These are phyloP conservation scores for Pemphigus obesinymphae DNA, from an alignment of 1,140 invertebrate species.

Conservation along the genomic window DNA sequence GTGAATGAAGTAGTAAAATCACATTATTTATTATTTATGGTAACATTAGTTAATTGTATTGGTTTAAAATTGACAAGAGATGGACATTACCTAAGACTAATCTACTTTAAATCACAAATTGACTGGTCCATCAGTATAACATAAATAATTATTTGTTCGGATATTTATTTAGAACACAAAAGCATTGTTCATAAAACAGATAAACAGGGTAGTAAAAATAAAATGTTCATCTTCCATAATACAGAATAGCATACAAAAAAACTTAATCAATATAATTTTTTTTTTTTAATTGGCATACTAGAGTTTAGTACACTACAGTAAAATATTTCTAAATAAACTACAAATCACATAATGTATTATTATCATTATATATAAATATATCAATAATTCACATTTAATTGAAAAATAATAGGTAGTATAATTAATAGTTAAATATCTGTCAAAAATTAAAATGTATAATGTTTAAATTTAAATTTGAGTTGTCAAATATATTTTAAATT, in stretches of 20 bases:
- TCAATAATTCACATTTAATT: no score
- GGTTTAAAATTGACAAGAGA: constrained; percentile 3
- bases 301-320: not conserved
- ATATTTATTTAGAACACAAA: not conserved
- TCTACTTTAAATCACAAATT: constrained; percentile 26
- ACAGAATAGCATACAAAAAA: not conserved
- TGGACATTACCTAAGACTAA: not conserved
- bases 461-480: not conserved
- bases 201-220: not conserved
- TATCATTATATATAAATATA: not conserved
- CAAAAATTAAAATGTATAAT: no score
- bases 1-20: not conserved
- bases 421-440: no score
- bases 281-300: not conserved
- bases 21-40: not conserved
- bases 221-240: not conserved
- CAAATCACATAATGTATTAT: not conserved
- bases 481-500: no score
- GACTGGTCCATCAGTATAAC: not conserved
- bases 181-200: not conserved
- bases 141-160: not conserved
- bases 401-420: no score
- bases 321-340: not conserved
- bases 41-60: not conserved
- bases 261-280: not conserved